These are phyloP conservation scores for Scleropages formosus DNA, from an alignment of 2,797 vertebrate genomes.

Conservation along the genomic window DNA sequence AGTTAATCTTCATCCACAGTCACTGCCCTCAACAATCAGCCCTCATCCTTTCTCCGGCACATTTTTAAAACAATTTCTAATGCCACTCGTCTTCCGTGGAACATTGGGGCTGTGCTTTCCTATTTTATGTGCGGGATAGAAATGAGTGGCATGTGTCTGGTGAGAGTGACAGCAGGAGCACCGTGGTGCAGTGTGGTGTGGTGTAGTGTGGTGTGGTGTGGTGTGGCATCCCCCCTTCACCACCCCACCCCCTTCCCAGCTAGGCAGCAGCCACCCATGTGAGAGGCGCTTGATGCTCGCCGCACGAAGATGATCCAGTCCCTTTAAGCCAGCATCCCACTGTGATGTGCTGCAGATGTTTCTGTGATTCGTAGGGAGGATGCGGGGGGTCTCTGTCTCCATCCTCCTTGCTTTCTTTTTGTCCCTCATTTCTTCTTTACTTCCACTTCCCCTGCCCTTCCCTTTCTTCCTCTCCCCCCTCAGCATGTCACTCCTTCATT, in stretches of 20 bases:
- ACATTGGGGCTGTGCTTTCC: slow-evolving; percentile 48
- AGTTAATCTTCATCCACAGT: slow-evolving; percentile 68
- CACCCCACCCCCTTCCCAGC: slow-evolving; percentile 25
- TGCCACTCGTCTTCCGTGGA: slow-evolving; percentile 49
- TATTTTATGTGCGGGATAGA: slow-evolving; percentile 55
- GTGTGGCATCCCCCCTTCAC: no score
- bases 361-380: slow-evolving; percentile 54
- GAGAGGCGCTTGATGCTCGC: slow-evolving; percentile 39
- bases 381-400: neutral
- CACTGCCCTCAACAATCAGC: slow-evolving; percentile 39
- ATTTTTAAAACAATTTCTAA: slow-evolving; percentile 50
- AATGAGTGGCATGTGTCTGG: slow-evolving; percentile 37
- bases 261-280: slow-evolving; percentile 31
- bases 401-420: slow-evolving; percentile 32
- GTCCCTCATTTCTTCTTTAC: slow-evolving; percentile 30
- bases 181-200: neutral
- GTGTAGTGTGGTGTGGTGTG: neutral
- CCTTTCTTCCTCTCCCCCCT: slow-evolving; percentile 51
- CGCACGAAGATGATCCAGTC: slow-evolving; percentile 41
- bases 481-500: slow-evolving; percentile 63
- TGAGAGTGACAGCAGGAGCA: neutral
- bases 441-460: neutral
- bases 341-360: slow-evolving; percentile 51
- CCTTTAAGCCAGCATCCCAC: slow-evolving; percentile 54
- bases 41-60: slow-evolving; percentile 38